A percentile compares a stretch with the other conserved stretches of the same genome.
Conservation (phyloP, 92 coral and sea anemone species). For the Zoanthus sociatus region DNA sequence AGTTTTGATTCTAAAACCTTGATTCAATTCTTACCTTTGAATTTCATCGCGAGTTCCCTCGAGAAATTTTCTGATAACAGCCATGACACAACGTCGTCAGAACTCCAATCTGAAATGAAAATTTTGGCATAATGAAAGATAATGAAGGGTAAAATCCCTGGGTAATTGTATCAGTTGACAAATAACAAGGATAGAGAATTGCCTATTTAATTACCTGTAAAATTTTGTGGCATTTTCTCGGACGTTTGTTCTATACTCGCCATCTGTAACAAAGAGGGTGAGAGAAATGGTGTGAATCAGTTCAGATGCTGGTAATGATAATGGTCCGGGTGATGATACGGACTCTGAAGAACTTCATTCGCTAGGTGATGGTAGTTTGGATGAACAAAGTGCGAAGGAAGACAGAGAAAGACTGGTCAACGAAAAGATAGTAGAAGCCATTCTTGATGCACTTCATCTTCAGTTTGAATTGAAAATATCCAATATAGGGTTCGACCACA, state of each 20-base stretch:
- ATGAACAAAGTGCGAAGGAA: slow-evolving; percentile 25
- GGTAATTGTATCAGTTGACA: slow-evolving; percentile 20
- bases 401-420: slow-evolving; percentile 24
- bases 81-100: slow-evolving; percentile 18
- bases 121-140: slow-evolving; percentile 11
- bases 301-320: slow-evolving; percentile 5
- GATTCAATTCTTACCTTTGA: slow-evolving; percentile 12
- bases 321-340: slow-evolving; percentile 14
- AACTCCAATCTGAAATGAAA: slow-evolving; percentile 26
- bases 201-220: slow-evolving; percentile 22
- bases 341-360: slow-evolving; percentile 9
- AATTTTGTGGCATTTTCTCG: slow-evolving; percentile 26
- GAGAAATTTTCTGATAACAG: slow-evolving; percentile 5
- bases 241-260: slow-evolving; percentile 1
- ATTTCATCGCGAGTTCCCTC: slow-evolving; percentile 16
- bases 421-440: slow-evolving; percentile 42
- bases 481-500: slow-evolving; percentile 56
- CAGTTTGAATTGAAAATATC: slow-evolving; percentile 54
- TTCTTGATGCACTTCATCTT: slow-evolving; percentile 49
- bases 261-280: not conserved
- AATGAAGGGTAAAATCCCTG: slow-evolving; percentile 6
- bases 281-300: slow-evolving; percentile 26
- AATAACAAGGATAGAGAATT: slow-evolving; percentile 2
- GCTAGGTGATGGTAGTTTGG: slow-evolving; percentile 27
- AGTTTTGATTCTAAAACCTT: slow-evolving; percentile 17